These are phyloP conservation scores for Cybosia mesomella DNA, from an alignment of 2,888 invertebrate species.

Conservation along the genomic window DNA sequence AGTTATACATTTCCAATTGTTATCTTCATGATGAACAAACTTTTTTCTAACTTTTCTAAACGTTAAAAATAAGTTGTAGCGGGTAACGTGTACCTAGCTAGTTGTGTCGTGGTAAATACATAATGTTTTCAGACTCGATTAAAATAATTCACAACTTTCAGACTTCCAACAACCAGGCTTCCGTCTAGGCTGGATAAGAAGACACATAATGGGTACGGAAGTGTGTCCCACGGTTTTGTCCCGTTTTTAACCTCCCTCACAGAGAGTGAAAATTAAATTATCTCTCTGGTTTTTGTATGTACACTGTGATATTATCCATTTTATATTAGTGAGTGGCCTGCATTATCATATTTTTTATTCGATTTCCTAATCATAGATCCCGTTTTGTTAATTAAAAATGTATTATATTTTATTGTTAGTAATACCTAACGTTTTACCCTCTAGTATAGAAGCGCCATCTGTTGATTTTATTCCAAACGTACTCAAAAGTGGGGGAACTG, in stretches of 20 bases:
- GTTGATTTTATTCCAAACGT: constrained; percentile 25
- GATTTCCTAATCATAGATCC: not conserved
- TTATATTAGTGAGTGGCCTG: constrained; percentile 17
- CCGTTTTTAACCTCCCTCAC: not conserved
- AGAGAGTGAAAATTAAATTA: constrained; percentile 29
- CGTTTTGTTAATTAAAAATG: not conserved
- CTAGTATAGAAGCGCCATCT: constrained; percentile 53
- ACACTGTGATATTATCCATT: not conserved
- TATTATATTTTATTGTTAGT: not conserved
- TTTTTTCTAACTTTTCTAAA: not conserved
- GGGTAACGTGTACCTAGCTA: no score
- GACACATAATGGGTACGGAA: constrained; percentile 77
- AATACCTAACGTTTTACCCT: not conserved
- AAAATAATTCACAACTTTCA: constrained; percentile 58
- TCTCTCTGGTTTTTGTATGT: not conserved
- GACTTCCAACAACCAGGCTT: constrained; percentile 72
- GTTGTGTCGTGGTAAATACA: not conserved
- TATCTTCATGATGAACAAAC: no score
- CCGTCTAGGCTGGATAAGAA: constrained; percentile 70
- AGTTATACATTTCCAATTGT: no score
- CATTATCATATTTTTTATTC: not conserved
- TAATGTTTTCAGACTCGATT: not conserved
- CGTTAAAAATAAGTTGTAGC: not conserved
- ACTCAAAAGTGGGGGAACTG: not conserved
- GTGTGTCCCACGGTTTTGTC: constrained; percentile 38